Evolutionary conservation across 2,113 vertebrate genomes (phyloP).

Genomic region (Xyrauchen texanus): DNA sequence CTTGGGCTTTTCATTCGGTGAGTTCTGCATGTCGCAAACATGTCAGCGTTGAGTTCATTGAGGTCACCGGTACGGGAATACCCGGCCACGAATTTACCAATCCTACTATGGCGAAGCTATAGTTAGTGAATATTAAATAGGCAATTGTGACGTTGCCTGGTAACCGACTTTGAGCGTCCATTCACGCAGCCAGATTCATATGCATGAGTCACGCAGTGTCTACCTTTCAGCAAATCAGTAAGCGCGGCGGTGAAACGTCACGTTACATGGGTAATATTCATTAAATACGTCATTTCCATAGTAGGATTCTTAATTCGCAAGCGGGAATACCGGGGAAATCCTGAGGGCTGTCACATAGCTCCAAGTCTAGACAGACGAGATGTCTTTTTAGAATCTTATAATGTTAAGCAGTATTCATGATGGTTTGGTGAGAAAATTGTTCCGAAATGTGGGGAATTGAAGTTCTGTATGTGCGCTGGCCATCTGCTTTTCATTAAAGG

Average conservation of each 20-base stretch:
- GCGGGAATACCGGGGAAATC: constrained; percentile 21
- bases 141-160: constrained; percentile 15
- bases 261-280: neutral
- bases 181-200: neutral
- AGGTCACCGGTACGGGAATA: constrained; percentile 13
- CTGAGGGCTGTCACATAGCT: constrained; percentile 8
- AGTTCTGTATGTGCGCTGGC: neutral
- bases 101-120: neutral
- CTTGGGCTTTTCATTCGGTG: constrained; percentile 7
- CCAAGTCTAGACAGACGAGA: neutral
- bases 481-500: neutral
- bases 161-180: constrained; percentile 16
- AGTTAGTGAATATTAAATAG: constrained; percentile 23
- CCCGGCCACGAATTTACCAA: neutral
- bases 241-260: neutral
- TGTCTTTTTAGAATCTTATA: neutral
- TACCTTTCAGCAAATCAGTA: neutral
- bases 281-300: neutral
- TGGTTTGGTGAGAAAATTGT: neutral
- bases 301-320: neutral
- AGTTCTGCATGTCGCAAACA: constrained; percentile 37
- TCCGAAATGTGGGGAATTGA: neutral
- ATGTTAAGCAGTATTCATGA: neutral
- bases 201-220: neutral
- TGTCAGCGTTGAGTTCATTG: constrained; percentile 26